Evolutionary conservation across 2,888 invertebrate genomes (phyloP), one percentile per base, ranked within the genome.

Genomic region (Melieria crassipennis): DNA sequence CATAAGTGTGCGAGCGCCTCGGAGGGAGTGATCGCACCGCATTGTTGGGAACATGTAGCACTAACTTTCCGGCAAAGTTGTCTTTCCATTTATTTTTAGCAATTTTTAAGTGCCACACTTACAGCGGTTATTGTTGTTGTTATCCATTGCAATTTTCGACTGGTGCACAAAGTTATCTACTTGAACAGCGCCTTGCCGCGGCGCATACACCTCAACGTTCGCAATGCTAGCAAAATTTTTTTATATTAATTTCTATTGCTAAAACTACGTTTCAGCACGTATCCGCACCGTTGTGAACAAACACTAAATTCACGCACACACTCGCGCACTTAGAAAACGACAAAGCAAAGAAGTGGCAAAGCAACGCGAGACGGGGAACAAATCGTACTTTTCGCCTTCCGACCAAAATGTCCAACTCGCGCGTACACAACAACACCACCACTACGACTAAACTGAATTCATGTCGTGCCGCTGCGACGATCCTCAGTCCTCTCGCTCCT

Each of bases 391-490:
- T 77, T 75, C 73, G 78, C 73, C 70, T 57, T 57, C 57, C 75
- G 79, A 78, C 30, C 30, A 77, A 79, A 79, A 78, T 62, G 63
- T 63, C 71, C 69, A 69, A 72, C 72, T 71, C 69, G 69, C 67
- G 71, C 69, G 74, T 55, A 71, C 71, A 71, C 70, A 68, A 79
- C 77, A 77, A 80, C 79, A 81, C 82, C 78, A 82, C 82, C 81
- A 79, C 79, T 77, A 74, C 79, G 82, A 83, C 80, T 83, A 81
- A 82, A 76, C 79, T 50, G 42, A 50, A 62, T 43, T 57, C 47
- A 60, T 76, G 80, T 76, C 75, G 75, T 75, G 30, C 30, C 30
- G 30, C 30, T 30, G 30, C 77, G 71, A 66, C 69, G 75, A 75
- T 75, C 75, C 76, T 75, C 76, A 71, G 66, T 76, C 74, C 73